Evolutionary conservation across 2,113 vertebrate genomes (phyloP).

Genomic region (Alethe castanea): DNA sequence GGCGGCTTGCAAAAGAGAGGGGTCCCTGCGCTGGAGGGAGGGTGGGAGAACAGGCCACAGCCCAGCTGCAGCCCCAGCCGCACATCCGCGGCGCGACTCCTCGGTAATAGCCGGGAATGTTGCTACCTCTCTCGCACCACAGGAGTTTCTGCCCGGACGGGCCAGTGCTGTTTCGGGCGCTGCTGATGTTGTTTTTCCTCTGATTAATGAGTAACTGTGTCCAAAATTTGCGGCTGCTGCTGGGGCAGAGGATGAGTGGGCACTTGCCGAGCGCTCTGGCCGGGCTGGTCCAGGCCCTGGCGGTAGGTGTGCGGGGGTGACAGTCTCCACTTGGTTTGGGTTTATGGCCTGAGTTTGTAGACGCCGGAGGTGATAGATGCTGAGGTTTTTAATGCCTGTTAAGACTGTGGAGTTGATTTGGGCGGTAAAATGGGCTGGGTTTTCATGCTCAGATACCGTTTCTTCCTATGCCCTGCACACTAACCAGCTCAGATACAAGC

Average conservation of each 20-base stretch:
- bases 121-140: neutral
- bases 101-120: fast-evolving
- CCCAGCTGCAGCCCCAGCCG: fast-evolving
- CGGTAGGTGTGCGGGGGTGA: fast-evolving
- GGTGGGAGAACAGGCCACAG: neutral
- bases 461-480: fast-evolving
- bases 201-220: neutral
- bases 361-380: neutral
- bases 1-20: fast-evolving
- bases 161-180: neutral
- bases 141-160: neutral
- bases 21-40: neutral
- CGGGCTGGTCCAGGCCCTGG: neutral
- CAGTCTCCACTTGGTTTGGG: neutral
- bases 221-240: neutral
- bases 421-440: neutral
- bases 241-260: neutral
- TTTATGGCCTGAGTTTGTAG: neutral
- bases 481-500: neutral
- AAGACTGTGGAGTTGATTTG: neutral
- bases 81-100: fast-evolving
- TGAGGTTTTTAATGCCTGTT: neutral
- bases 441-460: fast-evolving
- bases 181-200: neutral
- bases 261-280: neutral